These are phyloP conservation scores for Lates calcarifer DNA, from an alignment of 2,113 vertebrate species.

Conservation along the genomic window DNA sequence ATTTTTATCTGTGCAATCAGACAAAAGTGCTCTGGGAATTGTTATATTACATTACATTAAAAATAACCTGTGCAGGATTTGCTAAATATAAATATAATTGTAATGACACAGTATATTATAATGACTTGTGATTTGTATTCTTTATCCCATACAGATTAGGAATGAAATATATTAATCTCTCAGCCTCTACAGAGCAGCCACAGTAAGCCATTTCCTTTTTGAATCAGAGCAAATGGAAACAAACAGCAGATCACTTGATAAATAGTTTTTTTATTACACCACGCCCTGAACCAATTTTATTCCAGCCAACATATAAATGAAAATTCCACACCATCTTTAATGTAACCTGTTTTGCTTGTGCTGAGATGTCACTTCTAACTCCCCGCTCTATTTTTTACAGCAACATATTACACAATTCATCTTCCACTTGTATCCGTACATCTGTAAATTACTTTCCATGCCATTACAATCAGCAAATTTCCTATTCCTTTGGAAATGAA, in stretches of 20 bases:
- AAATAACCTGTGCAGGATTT: conserved; percentile 39
- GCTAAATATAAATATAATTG: conserved; percentile 14
- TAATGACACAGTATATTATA: conserved; percentile 16
- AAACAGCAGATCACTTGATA: conserved; percentile 34
- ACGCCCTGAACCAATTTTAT: neutral
- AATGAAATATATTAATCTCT: conserved; percentile 42
- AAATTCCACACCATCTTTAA: conserved; percentile 17
- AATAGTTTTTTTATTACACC: conserved; percentile 16
- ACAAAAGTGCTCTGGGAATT: conserved; percentile 16
- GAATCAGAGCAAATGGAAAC: conserved; percentile 22
- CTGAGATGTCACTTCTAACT: conserved; percentile 15
- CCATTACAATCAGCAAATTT: conserved; percentile 9
- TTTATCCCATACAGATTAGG: conserved; percentile 31
- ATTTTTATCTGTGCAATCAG: conserved; percentile 47
- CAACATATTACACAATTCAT: conserved; percentile 39
- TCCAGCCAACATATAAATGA: conserved; percentile 24
- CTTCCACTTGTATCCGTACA: conserved; percentile 20
- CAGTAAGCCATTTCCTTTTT: conserved; percentile 5
- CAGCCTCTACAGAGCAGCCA: neutral
- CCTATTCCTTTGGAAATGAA: conserved; percentile 18
- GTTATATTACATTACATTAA: neutral
- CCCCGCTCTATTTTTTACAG: conserved; percentile 9
- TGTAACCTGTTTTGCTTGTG: conserved; percentile 6
- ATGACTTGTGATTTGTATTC: conserved; percentile 21
- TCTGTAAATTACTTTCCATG: conserved; percentile 29